Conservation (phyloP, 2,113 vertebrate species). For the Seriola quinqueradiata region DNA sequence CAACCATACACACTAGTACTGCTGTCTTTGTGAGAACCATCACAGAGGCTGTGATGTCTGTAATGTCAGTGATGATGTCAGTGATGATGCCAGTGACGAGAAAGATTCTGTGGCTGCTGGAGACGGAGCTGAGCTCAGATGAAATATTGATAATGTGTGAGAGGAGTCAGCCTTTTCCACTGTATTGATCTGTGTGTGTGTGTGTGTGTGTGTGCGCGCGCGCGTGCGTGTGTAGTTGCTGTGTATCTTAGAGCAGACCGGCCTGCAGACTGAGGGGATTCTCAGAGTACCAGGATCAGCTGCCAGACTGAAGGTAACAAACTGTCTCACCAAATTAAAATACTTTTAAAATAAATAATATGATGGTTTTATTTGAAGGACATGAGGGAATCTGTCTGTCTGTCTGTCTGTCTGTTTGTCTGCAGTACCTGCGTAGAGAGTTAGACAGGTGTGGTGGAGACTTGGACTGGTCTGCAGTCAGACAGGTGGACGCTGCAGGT, state of each 20-base stretch:
- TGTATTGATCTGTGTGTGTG: neutral
- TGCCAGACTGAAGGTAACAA: constrained; percentile 93
- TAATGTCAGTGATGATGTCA: too few relatives aligned
- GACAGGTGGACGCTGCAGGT: constrained; percentile 93
- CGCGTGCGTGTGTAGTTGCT: constrained; percentile 85
- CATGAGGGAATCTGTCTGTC: neutral
- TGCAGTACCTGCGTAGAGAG: constrained; percentile 91
- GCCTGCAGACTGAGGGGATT: constrained; percentile 96
- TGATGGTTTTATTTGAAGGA: neutral
- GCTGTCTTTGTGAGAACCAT: too few relatives aligned
- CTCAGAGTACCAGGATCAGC: constrained; percentile 95
- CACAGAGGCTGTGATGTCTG: too few relatives aligned
- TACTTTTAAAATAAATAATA: neutral
- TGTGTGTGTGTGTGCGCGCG: constrained; percentile 5
- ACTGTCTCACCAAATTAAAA: neutral
- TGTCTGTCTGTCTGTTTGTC: neutral
- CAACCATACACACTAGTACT: too few relatives aligned
- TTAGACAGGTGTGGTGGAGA: constrained; percentile 89
- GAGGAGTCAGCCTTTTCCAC: too few relatives aligned
- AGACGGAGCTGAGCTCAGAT: too few relatives aligned
- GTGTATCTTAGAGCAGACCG: constrained; percentile 91
- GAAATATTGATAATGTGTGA: too few relatives aligned
- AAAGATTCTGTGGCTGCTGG: too few relatives aligned
- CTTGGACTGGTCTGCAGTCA: constrained; percentile 95
- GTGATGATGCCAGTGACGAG: too few relatives aligned